These are phyloP conservation scores for Stegastes partitus DNA, from an alignment of 2,113 vertebrate species.

Conservation along the genomic window DNA sequence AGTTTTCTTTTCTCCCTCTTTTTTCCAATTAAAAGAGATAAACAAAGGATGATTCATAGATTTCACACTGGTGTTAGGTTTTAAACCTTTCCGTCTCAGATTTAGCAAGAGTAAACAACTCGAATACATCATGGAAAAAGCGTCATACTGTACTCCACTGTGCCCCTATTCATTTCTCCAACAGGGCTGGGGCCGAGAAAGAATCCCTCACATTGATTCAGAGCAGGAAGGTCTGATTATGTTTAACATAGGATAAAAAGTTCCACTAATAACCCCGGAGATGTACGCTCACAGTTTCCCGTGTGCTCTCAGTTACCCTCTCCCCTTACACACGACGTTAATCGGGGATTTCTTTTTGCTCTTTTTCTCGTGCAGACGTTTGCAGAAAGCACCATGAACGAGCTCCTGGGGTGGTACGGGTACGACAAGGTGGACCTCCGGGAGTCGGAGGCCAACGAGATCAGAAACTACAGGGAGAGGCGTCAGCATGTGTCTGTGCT, in stretches of 20 bases:
- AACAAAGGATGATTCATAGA: constrained; percentile 84
- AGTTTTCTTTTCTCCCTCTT: constrained; percentile 73
- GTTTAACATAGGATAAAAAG: constrained; percentile 80
- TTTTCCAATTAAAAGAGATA: constrained; percentile 81
- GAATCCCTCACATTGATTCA: constrained; percentile 80
- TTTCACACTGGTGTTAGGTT: constrained; percentile 84
- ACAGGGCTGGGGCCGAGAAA: constrained; percentile 64
- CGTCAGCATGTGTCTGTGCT: constrained; percentile 97
- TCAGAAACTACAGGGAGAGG: constrained; percentile 93
- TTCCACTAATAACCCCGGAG: constrained; percentile 71
- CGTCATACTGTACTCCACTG: constrained; percentile 80
- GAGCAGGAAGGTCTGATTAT: constrained; percentile 75
- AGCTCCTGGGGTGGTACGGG: constrained; percentile 98
- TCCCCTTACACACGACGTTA: constrained; percentile 47
- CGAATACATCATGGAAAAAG: constrained; percentile 84
- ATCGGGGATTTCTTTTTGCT: constrained; percentile 46
- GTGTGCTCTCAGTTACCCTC: constrained; percentile 51
- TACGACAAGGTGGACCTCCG: constrained; percentile 97
- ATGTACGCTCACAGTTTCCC: constrained; percentile 66
- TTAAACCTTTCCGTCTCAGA: constrained; percentile 83
- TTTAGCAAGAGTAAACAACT: constrained; percentile 84
- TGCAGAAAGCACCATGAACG: constrained; percentile 99
- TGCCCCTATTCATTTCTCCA: constrained; percentile 77
- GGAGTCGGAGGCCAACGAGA: constrained; percentile 96
- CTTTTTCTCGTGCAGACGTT: constrained; percentile 89